Conservation (phyloP, 2,797 vertebrate species). For the Smutsia gigantea region DNA sequence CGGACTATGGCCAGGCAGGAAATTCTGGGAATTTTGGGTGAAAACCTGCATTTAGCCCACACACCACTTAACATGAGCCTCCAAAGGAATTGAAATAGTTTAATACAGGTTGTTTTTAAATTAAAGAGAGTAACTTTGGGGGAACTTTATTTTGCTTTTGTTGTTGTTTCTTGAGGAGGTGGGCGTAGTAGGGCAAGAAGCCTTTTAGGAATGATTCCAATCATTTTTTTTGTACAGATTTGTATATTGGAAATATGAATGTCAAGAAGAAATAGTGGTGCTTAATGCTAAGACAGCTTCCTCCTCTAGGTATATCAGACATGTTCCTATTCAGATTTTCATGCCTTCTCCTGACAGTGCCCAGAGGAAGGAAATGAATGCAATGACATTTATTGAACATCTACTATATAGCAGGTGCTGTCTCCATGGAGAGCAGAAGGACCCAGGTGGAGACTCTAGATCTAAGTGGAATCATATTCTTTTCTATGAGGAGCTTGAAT, state of each 20-base stretch:
- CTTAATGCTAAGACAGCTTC: not conserved
- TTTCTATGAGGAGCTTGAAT: not conserved
- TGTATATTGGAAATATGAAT: not conserved
- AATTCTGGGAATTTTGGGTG: too few species aligned
- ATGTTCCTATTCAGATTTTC: not conserved
- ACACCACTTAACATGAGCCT: not conserved
- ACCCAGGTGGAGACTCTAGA: not conserved
- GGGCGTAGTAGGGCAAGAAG: not conserved
- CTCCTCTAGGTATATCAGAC: not conserved
- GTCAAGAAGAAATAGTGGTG: not conserved
- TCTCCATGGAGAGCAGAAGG: not conserved
- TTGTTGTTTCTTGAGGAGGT: not conserved
- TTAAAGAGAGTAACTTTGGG: not conserved
- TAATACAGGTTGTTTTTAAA: constrained; percentile 3
- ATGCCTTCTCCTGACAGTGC: not conserved
- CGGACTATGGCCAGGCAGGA: too few species aligned
- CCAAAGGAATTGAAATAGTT: not conserved
- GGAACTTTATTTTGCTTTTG: not conserved
- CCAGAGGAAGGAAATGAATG: not conserved
- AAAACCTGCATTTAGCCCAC: too few species aligned
- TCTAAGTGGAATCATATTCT: not conserved
- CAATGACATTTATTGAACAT: not conserved
- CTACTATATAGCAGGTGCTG: not conserved
- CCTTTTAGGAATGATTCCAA: not conserved
- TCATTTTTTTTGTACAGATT: not conserved